Evolutionary conservation across 2,797 vertebrate genomes (phyloP).

Genomic region (Loriculus beryllinus): DNA sequence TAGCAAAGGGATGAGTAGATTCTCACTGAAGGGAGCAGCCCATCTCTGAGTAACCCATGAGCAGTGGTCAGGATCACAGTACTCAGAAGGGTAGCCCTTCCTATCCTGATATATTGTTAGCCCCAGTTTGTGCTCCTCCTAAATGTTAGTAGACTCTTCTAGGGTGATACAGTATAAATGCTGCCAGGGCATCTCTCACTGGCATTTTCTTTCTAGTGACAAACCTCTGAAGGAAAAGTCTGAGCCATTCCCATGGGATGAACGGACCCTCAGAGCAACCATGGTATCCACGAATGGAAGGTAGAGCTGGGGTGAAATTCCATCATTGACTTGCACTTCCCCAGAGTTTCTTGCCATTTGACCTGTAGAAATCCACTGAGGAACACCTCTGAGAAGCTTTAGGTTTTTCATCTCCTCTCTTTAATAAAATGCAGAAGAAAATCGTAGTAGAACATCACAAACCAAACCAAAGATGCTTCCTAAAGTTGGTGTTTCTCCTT

Average conservation of each 20-base stretch:
- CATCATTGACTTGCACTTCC: background rate
- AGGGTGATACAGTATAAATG: fast-evolving
- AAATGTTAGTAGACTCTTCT: background rate
- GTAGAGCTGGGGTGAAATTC: background rate
- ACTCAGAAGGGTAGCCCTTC: background rate
- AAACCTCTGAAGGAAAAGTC: background rate
- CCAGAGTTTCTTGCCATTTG: background rate
- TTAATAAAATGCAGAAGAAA: background rate
- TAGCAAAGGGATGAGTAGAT: background rate
- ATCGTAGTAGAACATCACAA: background rate
- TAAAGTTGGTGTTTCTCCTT: background rate
- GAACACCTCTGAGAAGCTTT: background rate
- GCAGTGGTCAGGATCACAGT: background rate
- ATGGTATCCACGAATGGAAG: background rate
- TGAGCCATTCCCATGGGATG: background rate
- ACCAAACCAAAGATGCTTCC: background rate
- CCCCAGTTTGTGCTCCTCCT: background rate
- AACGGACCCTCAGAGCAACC: background rate
- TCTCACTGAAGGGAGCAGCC: background rate
- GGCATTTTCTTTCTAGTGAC: background rate
- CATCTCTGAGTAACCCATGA: background rate
- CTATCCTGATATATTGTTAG: fast-evolving
- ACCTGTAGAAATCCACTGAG: background rate
- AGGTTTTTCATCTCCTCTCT: background rate
- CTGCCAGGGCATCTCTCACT: background rate